phyloP scores from a whole-genome alignment of 2,888 invertebrate species.

The Ischnus inquisitorius region DNA sequence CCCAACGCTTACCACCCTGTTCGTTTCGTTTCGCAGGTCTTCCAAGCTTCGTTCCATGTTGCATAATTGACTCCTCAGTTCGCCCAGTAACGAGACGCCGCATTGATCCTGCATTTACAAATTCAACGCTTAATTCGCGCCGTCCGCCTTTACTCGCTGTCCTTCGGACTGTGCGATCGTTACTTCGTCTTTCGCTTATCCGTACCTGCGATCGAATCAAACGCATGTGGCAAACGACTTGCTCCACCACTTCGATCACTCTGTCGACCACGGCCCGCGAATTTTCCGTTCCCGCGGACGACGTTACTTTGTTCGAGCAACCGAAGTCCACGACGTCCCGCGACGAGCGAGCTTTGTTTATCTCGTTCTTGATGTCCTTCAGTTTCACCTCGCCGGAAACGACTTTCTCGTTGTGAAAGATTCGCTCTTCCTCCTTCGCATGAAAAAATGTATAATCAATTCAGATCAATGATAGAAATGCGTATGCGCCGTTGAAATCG shows the following conservation, averaged over 20 bases:
- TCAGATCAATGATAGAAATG: constrained; percentile 5
- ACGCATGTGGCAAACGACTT: constrained; percentile 76
- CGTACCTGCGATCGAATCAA: constrained; percentile 75
- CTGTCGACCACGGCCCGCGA: constrained; percentile 75
- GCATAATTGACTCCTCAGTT: constrained; percentile 75
- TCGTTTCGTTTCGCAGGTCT: constrained; percentile 77
- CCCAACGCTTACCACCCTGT: constrained; percentile 77
- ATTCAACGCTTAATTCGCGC: not conserved
- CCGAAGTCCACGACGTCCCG: constrained; percentile 60
- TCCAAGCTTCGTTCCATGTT: constrained; percentile 75
- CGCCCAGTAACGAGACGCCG: constrained; percentile 70
- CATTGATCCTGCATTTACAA: constrained; percentile 63
- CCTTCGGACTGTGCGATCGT: no score
- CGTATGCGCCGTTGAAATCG: no score
- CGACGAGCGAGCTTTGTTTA: constrained; percentile 77
- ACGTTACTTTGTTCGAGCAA: constrained; percentile 41
- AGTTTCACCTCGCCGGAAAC: constrained; percentile 75
- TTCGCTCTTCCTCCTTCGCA: constrained; percentile 78
- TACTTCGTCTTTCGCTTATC: constrained; percentile 21
- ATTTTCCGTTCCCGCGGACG: constrained; percentile 62
- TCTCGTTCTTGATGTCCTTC: constrained; percentile 82
- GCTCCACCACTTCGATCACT: constrained; percentile 80
- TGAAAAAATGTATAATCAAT: not conserved
- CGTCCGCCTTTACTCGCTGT: no score
- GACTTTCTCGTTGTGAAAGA: constrained; percentile 77